Evolutionary conservation across 2,888 invertebrate species (phyloP).

Genomic region (Rosalia funebris): DNA sequence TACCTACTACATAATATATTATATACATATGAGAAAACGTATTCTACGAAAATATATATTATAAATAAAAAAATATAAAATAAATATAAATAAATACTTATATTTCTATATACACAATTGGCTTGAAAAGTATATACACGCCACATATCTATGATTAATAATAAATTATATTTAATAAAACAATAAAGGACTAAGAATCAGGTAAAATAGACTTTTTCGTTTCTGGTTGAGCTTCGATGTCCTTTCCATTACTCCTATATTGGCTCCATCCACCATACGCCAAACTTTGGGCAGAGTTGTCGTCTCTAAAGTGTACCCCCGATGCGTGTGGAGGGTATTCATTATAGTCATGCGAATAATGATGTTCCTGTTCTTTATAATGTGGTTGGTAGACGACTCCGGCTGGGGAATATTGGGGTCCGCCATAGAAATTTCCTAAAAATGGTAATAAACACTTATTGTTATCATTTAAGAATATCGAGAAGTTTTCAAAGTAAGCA

Average conservation of each 20-base stretch:
- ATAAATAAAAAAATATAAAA: background rate
- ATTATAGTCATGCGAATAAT: constrained; percentile 61
- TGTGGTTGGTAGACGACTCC: constrained; percentile 75
- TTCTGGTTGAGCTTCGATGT: constrained; percentile 59
- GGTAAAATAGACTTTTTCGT: constrained; percentile 63
- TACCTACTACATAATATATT: no score
- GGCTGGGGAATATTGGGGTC: constrained; percentile 78
- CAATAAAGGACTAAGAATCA: constrained; percentile 49
- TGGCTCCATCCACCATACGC: constrained; percentile 80
- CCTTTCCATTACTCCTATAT: constrained; percentile 67
- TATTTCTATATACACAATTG: constrained; percentile 10
- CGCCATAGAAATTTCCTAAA: constrained; percentile 38
- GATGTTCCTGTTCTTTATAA: constrained; percentile 65
- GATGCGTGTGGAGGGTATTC: constrained; percentile 54
- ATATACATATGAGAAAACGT: no score
- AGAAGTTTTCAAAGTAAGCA: no score
- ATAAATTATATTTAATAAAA: background rate
- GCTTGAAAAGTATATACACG: no score
- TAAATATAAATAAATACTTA: constrained; percentile 13
- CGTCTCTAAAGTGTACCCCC: constrained; percentile 74
- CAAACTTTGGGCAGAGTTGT: constrained; percentile 71
- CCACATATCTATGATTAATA: no score
- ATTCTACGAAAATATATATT: no score
- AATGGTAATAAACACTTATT: constrained; percentile 1
- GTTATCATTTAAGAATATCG: no score